phyloP scores from a whole-genome alignment of 1,140 invertebrate species.

The Gryon sp. region DNA sequence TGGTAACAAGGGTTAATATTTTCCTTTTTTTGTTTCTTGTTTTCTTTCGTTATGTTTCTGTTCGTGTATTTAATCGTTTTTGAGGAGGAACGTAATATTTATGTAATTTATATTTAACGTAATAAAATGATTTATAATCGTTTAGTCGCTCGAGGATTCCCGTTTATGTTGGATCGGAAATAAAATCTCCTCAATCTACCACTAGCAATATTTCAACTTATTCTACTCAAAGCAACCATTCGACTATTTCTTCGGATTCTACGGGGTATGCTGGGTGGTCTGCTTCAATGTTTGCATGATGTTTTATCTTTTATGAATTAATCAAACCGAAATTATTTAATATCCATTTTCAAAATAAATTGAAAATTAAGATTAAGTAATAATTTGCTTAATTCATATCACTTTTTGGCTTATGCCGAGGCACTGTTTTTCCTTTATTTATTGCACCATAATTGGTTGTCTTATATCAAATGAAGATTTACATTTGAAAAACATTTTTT shows the following conservation, averaged over 20 bases:
- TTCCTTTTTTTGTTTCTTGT: constrained; percentile 6
- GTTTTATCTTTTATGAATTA: background rate
- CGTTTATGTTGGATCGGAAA: constrained; percentile 78
- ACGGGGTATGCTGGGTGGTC: constrained; percentile 77
- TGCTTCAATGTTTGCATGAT: constrained; percentile 33
- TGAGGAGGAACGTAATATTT: too few species aligned
- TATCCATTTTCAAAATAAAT: background rate
- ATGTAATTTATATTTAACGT: too few species aligned
- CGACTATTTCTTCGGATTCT: constrained; percentile 79
- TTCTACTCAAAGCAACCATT: constrained; percentile 78
- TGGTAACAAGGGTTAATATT: background rate
- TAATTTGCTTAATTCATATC: too few species aligned
- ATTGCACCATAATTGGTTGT: too few species aligned
- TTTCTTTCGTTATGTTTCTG: too few species aligned
- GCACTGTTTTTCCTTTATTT: too few species aligned
- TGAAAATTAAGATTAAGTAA: too few species aligned
- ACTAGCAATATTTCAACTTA: constrained; percentile 79
- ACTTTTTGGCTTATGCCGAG: too few species aligned
- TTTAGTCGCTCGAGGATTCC: constrained; percentile 80
- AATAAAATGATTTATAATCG: constrained; percentile 61
- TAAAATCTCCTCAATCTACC: constrained; percentile 78
- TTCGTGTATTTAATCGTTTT: too few species aligned
- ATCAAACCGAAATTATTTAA: too few species aligned
- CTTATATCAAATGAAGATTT: too few species aligned
- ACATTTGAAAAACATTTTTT: too few species aligned